These are phyloP conservation scores for Chamaedrilus cognettii DNA, from an alignment of 2,888 invertebrate genomes.

Conservation along the genomic window DNA sequence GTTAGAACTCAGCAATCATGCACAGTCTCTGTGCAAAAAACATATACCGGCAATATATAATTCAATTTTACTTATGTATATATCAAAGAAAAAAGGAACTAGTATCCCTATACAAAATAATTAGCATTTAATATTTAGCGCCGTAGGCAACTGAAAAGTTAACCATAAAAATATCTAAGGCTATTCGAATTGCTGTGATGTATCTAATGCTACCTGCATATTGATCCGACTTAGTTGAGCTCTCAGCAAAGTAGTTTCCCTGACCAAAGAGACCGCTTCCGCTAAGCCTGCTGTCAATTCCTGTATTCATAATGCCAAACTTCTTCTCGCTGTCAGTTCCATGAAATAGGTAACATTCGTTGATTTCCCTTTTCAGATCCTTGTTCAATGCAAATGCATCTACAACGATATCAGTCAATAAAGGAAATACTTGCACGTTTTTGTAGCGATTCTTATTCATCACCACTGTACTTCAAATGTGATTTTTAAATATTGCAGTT, in stretches of 20 bases:
- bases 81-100: neutral
- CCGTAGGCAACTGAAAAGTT: neutral
- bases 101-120: neutral
- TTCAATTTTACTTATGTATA: neutral
- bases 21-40: too few relatives aligned
- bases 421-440: too few relatives aligned
- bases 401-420: neutral
- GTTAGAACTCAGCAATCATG: too few relatives aligned
- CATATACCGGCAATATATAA: neutral
- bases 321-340: constrained; percentile 34
- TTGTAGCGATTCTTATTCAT: too few relatives aligned
- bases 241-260: constrained; percentile 43
- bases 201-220: constrained; percentile 45
- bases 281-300: constrained; percentile 38
- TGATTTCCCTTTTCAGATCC: constrained; percentile 32
- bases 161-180: neutral
- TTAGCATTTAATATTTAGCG: too few relatives aligned
- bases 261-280: constrained; percentile 38
- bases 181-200: too few relatives aligned
- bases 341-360: constrained; percentile 43
- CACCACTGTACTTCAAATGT: too few relatives aligned
- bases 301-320: constrained; percentile 23
- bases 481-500: too few relatives aligned
- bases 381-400: neutral
- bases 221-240: constrained; percentile 45